Percentiles rank a stretch among this genome's conserved stretches.
These are phyloP conservation scores for Eubasilissa regina DNA, from an alignment of 1,140 invertebrate genomes.

Conservation along the genomic window DNA sequence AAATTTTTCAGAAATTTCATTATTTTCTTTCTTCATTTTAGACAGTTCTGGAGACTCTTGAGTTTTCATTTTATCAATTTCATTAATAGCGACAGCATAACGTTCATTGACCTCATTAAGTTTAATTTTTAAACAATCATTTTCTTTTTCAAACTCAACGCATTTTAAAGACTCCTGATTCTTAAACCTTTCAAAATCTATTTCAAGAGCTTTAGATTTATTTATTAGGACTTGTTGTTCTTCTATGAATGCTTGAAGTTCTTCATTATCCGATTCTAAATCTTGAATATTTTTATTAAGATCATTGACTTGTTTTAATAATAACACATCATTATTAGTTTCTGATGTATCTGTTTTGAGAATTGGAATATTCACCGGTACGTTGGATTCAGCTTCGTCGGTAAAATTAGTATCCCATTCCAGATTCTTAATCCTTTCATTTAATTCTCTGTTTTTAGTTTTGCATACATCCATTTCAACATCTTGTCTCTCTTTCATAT, in stretches of 20 bases:
- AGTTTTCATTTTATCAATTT: conserved; percentile 6
- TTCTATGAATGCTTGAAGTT: conserved; percentile 79
- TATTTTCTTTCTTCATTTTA: conserved; percentile 16
- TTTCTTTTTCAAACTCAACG: conserved; percentile 61
- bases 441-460: conserved; percentile 78
- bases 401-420: conserved; percentile 72
- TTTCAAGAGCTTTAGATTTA: conserved; percentile 33
- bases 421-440: conserved; percentile 75
- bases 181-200: conserved; percentile 37
- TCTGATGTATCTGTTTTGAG: conserved; percentile 1
- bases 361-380: not conserved
- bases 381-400: conserved; percentile 56
- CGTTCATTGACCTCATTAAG: conserved; percentile 61
- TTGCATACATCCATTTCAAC: conserved; percentile 80
- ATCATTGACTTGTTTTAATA: conserved; percentile 60
- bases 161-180: conserved; percentile 13
- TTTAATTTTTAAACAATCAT: conserved; percentile 62
- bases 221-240: conserved; percentile 67
- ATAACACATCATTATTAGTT: not conserved
- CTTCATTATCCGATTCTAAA: conserved; percentile 80
- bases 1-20: conserved; percentile 44
- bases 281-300: conserved; percentile 74
- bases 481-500: conserved; percentile 87
- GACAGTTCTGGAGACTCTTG: not conserved
- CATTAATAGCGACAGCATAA: conserved; percentile 48